phyloP scores from a whole-genome alignment of 2,113 vertebrate species.

The Nycticryphes semicollaris region DNA sequence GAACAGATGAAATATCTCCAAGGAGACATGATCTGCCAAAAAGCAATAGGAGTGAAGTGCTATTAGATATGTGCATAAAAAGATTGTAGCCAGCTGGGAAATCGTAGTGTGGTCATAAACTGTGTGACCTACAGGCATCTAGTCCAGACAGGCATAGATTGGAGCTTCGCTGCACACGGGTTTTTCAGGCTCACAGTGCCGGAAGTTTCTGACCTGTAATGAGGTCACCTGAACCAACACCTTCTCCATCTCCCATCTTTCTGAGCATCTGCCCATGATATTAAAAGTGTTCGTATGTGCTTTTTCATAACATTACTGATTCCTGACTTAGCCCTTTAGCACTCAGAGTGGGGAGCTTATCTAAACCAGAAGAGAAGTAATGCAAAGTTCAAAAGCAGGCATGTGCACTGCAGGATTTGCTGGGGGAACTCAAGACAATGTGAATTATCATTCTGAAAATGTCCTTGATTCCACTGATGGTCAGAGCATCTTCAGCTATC shows the following conservation, averaged over 20 bases:
- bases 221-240: background rate
- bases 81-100: background rate
- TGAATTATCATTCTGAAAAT: background rate
- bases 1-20: background rate
- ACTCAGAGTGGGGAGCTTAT: background rate
- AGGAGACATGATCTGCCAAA: background rate
- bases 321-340: background rate
- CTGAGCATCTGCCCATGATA: background rate
- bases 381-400: background rate
- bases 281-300: background rate
- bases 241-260: background rate
- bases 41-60: background rate
- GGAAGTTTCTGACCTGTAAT: background rate
- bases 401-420: background rate
- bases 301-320: background rate
- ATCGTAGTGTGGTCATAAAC: fast-evolving
- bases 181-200: background rate
- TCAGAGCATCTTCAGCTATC: background rate
- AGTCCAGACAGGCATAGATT: background rate
- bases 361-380: background rate
- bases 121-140: background rate
- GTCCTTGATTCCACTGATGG: background rate
- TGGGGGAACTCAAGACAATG: background rate
- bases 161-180: background rate
- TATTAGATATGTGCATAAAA: background rate